Evolutionary conservation across 2,888 invertebrate species (phyloP).

Genomic region (Ormia ochracea): DNA sequence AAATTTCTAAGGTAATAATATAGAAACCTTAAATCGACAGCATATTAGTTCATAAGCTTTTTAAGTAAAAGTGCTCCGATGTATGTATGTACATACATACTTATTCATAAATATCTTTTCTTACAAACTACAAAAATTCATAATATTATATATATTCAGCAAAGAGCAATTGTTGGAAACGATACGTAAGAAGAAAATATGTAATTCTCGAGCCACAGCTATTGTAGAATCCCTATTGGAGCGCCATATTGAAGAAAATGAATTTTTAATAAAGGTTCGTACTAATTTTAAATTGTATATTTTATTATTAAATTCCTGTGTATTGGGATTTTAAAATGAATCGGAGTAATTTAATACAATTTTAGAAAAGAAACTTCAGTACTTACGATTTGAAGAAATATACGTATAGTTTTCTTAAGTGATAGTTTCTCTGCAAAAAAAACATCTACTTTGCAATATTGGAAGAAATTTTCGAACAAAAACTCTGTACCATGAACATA

Average conservation of each 20-base stretch:
- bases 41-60: not conserved
- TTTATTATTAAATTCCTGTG: too few relatives aligned
- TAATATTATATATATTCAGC: constrained; percentile 36
- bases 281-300: too few relatives aligned
- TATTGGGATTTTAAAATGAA: too few relatives aligned
- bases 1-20: constrained; percentile 33
- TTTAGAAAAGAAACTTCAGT: too few relatives aligned
- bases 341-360: too few relatives aligned
- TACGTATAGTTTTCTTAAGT: too few relatives aligned
- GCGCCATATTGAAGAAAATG: constrained; percentile 77
- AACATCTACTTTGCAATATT: too few relatives aligned
- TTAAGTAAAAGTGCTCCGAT: not conserved
- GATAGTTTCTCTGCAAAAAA: too few relatives aligned
- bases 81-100: not conserved
- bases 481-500: too few relatives aligned
- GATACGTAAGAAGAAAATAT: constrained; percentile 83
- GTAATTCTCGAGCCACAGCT: constrained; percentile 83
- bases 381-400: too few relatives aligned
- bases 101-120: not conserved
- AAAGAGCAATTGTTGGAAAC: constrained; percentile 81
- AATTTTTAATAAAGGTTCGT: constrained; percentile 79
- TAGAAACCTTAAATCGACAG: not conserved
- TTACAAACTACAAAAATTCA: not conserved
- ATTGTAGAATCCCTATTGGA: constrained; percentile 87
- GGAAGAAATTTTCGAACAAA: too few relatives aligned